phyloP scores from a whole-genome alignment of 2,797 vertebrate genomes.

The Cossypha niveicapilla region DNA sequence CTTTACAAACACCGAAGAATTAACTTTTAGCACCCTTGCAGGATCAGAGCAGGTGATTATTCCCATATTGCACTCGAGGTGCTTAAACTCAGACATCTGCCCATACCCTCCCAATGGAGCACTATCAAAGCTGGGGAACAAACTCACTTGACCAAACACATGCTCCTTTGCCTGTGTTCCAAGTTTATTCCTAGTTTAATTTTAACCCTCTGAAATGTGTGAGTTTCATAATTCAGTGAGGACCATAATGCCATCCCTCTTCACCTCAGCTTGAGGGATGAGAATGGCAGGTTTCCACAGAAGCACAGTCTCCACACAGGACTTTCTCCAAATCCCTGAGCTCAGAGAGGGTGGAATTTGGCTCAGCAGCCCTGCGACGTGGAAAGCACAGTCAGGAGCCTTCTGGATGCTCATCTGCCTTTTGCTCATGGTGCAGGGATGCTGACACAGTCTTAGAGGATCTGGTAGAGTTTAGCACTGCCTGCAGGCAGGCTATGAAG shows the following conservation, averaged over 20 bases:
- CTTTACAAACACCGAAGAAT: background rate
- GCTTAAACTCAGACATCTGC: background rate
- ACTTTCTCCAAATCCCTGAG: background rate
- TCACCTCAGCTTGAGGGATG: background rate
- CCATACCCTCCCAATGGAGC: background rate
- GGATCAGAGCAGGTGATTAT: background rate
- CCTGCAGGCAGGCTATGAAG: background rate
- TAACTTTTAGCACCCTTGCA: background rate
- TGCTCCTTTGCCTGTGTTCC: background rate
- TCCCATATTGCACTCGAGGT: background rate
- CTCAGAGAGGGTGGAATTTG: background rate
- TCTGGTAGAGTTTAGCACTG: background rate
- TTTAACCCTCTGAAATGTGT: background rate
- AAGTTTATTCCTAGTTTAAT: background rate
- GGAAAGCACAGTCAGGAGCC: background rate
- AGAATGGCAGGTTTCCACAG: background rate
- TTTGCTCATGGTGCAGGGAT: background rate
- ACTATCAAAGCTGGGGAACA: background rate
- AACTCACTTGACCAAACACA: background rate
- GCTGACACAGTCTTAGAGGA: background rate
- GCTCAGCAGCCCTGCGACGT: rapidly evolving
- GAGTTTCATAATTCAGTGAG: background rate
- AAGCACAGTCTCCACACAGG: background rate
- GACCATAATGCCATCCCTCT: background rate
- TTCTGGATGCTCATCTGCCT: rapidly evolving